Evolutionary conservation across 2,113 vertebrate species (phyloP), one percentile per base, ranked within the genome.

Genomic region (Chascanopsetta lugubris): DNA sequence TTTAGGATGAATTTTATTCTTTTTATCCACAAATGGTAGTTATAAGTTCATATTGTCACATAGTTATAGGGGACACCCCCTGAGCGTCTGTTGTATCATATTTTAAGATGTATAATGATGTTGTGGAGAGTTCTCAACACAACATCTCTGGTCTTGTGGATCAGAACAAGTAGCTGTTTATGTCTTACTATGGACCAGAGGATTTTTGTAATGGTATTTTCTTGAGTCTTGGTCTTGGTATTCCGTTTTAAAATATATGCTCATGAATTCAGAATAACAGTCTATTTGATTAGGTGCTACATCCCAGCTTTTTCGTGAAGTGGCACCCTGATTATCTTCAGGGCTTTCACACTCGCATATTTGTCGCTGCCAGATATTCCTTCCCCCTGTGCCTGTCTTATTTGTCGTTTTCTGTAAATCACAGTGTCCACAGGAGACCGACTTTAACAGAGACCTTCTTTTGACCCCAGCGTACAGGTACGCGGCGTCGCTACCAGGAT

Each of bases 401-500:
- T 59, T 34, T 61, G 8, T 26, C 25, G 17, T 45, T 40, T 6
- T 26, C 7, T n/a, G 9, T 10, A 18, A 20, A 43, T 30, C 9
- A 25, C 20, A 29, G n/a, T 38, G 2, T 32, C 24, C 0, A 46
- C 45, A 9, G 47, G 18, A 47, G 26, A 26, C 0, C 0, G 8
- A 13, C 6, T 8, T 46, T 68, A 36, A 74, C 4, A 45, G 1
- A 63, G 36, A 12, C 11, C 0, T 8, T 38, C 4, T 69, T 46
- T 60, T 65, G 38, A 85, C 54, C 24, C 22, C 83, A 99, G 97
- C 95, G 97, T 62, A 94, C 95, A 42, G 96, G 95, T 2, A 97
- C 97, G 68, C 88, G 95, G 9, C 93, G 97, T 1, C 95, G 96
- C 21, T 99, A 99, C 13, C 95, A 98, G 75, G 97, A 99, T 0